A percentile compares a stretch with the other conserved stretches of the same genome.
Conservation (phyloP, 2,113 vertebrate species). For the Microcebus lehilahytsara region DNA sequence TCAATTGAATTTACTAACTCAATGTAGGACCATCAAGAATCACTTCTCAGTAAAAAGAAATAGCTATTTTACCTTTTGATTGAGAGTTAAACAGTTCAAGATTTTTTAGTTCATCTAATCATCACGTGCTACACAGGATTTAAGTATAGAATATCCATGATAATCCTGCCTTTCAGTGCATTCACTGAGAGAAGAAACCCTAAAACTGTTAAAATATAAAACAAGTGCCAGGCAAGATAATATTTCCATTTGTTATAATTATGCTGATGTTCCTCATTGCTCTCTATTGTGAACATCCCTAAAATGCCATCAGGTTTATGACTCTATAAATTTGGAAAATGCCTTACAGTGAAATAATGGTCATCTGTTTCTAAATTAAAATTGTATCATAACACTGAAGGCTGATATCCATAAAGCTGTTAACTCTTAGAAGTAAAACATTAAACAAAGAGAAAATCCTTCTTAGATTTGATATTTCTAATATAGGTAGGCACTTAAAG, state of each 20-base stretch:
- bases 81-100: not conserved
- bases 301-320: slow-evolving; percentile 75
- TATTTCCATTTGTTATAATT: slow-evolving; percentile 65
- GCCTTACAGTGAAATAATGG: slow-evolving; percentile 70
- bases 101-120: not conserved
- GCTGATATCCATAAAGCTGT: slow-evolving; percentile 60
- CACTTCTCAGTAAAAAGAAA: not conserved
- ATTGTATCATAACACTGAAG: slow-evolving; percentile 54
- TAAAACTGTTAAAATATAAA: slow-evolving; percentile 14
- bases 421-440: slow-evolving; percentile 63
- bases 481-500: slow-evolving; percentile 7
- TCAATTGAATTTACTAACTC: slow-evolving; percentile 9
- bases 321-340: slow-evolving; percentile 78
- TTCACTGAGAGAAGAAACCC: not conserved
- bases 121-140: not conserved
- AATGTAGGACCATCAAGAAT: not conserved
- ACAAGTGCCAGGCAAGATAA: slow-evolving; percentile 20
- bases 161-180: not conserved
- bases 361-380: slow-evolving; percentile 80
- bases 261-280: slow-evolving; percentile 19
- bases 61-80: not conserved
- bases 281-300: slow-evolving; percentile 60
- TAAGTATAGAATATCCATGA: not conserved
- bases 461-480: not conserved
- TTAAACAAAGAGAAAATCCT: slow-evolving; percentile 54